phyloP scores from a whole-genome alignment of 2,888 invertebrate genomes.

The Julus scanicus region DNA sequence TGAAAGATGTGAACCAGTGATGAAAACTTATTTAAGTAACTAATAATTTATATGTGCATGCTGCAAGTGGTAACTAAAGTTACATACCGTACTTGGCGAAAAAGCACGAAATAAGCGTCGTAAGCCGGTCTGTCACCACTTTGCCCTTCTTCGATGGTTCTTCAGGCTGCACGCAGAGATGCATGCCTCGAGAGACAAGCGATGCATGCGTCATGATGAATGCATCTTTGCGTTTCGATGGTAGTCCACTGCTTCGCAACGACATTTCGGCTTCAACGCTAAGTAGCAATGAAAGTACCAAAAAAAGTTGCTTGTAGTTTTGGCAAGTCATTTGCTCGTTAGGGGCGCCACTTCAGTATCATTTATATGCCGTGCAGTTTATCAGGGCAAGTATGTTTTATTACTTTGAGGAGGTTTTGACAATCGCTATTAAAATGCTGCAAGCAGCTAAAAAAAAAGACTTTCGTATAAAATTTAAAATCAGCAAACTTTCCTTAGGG shows the following conservation, averaged over 20 bases:
- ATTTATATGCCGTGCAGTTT: not conserved
- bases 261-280: not conserved
- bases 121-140: not conserved
- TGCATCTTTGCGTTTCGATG: not conserved
- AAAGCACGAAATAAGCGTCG: not conserved
- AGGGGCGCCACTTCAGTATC: slow-evolving; percentile 14
- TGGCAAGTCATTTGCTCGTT: not conserved
- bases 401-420: too few species aligned
- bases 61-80: too few species aligned
- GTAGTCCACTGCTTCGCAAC: not conserved
- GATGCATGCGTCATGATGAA: not conserved
- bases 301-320: not conserved
- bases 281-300: not conserved
- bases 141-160: not conserved
- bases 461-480: too few species aligned
- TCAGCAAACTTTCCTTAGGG: too few species aligned
- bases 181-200: not conserved
- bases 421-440: too few species aligned
- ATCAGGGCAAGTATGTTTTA: not conserved
- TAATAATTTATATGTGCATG: too few species aligned
- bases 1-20: too few species aligned
- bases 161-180: not conserved
- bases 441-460: too few species aligned
- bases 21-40: too few species aligned
- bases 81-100: slow-evolving; percentile 3